phyloP scores from a whole-genome alignment of 2,113 vertebrate species.

The Rostratula benghalensis region DNA sequence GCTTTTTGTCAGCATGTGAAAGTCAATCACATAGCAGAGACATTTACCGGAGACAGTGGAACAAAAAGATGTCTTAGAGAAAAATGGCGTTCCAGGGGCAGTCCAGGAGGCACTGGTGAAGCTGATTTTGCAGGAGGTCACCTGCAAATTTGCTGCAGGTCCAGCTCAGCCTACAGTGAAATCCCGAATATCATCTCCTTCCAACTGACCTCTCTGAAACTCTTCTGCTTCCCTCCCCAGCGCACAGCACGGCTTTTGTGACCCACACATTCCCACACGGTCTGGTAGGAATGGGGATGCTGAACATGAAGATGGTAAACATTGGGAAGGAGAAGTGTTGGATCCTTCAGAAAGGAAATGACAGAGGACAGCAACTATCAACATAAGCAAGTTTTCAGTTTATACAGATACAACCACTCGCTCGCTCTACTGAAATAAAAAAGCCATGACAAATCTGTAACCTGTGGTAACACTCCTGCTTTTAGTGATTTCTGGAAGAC shows the following conservation, averaged over 20 bases:
- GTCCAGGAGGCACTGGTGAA: background rate
- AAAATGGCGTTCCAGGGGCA: background rate
- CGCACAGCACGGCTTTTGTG: background rate
- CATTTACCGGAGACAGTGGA: background rate
- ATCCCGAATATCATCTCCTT: background rate
- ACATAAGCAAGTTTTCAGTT: background rate
- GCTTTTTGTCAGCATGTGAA: conserved; percentile 31
- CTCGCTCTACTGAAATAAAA: background rate
- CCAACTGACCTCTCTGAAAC: background rate
- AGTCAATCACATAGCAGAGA: background rate
- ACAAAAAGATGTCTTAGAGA: background rate
- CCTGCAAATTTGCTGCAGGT: fast-evolving
- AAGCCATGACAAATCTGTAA: background rate
- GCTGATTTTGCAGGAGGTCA: background rate
- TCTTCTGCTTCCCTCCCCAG: background rate
- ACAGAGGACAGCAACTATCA: background rate
- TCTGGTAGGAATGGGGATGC: background rate
- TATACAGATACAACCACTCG: background rate
- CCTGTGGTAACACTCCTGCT: background rate
- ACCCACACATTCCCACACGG: fast-evolving
- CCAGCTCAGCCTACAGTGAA: background rate
- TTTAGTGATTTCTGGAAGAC: background rate
- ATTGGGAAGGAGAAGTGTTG: background rate
- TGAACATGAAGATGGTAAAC: background rate
- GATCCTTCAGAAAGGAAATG: background rate